These are phyloP conservation scores for Tenebrosternarchus preto DNA, from an alignment of 2,113 vertebrate species.

Conservation along the genomic window DNA sequence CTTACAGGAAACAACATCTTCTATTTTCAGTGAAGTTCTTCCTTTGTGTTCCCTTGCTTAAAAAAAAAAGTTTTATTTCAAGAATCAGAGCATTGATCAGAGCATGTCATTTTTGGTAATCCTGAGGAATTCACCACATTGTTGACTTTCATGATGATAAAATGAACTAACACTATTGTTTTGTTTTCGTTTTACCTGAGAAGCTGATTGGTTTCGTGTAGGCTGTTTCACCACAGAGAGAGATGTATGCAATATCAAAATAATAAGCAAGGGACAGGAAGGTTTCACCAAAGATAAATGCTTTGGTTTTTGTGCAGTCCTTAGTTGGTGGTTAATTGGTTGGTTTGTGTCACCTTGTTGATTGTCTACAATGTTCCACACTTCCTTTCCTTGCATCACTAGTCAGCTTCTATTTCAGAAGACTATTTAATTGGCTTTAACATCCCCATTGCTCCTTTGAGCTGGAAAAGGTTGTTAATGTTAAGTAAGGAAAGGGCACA, in stretches of 20 bases:
- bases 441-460: conserved; percentile 21
- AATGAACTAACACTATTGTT: background rate
- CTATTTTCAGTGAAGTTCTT: conserved; percentile 42
- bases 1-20: conserved; percentile 45
- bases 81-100: conserved; percentile 35
- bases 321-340: conserved; percentile 1
- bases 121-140: background rate
- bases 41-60: conserved; percentile 26
- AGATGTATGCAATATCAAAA: background rate
- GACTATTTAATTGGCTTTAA: conserved; percentile 29
- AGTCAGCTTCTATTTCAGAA: conserved; percentile 20
- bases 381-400: conserved; percentile 3
- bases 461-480: conserved; percentile 25
- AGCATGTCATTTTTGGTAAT: conserved; percentile 32
- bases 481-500: conserved; percentile 1
- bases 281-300: background rate
- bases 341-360: background rate
- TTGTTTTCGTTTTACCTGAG: no score
- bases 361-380: background rate
- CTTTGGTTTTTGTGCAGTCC: background rate
- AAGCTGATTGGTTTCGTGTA: background rate
- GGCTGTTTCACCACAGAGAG: background rate
- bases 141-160: background rate
- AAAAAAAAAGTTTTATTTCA: conserved; percentile 34
- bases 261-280: background rate